Evolutionary conservation across 2,888 invertebrate species (phyloP).

Genomic region (Piscicola geometra): DNA sequence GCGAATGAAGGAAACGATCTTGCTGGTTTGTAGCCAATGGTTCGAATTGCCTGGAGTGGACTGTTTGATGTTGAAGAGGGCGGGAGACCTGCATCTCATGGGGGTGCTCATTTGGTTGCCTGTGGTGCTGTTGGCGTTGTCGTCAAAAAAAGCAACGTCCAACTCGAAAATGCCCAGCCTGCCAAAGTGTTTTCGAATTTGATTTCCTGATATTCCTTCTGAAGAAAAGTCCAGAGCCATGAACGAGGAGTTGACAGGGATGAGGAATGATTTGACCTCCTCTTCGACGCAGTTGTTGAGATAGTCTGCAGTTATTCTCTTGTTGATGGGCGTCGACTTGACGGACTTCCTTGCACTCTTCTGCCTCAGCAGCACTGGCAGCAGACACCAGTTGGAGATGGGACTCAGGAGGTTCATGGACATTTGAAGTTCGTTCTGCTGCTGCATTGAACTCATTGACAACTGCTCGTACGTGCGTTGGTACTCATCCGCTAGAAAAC

Average conservation of each 20-base stretch:
- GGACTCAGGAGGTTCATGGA: conserved; percentile 38
- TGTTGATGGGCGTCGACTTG: not conserved
- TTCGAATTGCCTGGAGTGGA: not conserved
- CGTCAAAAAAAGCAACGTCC: conserved; percentile 41
- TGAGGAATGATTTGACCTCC: conserved; percentile 35
- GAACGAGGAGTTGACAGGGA: conserved; percentile 41
- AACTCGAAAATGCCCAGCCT: conserved; percentile 44
- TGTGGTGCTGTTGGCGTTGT: conserved; percentile 7
- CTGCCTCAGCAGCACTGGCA: conserved; percentile 38
- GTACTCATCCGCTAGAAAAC: conserved; percentile 41
- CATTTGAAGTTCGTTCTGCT: conserved; percentile 29
- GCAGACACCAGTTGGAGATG: conserved; percentile 42
- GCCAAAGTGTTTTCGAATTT: conserved; percentile 41
- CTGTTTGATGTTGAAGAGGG: not conserved
- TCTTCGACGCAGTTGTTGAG: not conserved
- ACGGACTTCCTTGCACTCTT: not conserved
- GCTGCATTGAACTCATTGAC: not conserved
- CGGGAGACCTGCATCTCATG: not conserved
- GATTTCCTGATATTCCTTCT: conserved; percentile 42
- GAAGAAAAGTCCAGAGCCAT: conserved; percentile 44
- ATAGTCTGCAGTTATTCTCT: conserved; percentile 1
- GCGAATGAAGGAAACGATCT: conserved; percentile 35
- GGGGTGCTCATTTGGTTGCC: not conserved
- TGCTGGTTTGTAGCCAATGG: conserved; percentile 11
- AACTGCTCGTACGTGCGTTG: conserved; percentile 34